Percentiles rank a stretch among this genome's conserved stretches.
phyloP scores from a whole-genome alignment of 2,888 invertebrate genomes.

The Pheosia gnoma region DNA sequence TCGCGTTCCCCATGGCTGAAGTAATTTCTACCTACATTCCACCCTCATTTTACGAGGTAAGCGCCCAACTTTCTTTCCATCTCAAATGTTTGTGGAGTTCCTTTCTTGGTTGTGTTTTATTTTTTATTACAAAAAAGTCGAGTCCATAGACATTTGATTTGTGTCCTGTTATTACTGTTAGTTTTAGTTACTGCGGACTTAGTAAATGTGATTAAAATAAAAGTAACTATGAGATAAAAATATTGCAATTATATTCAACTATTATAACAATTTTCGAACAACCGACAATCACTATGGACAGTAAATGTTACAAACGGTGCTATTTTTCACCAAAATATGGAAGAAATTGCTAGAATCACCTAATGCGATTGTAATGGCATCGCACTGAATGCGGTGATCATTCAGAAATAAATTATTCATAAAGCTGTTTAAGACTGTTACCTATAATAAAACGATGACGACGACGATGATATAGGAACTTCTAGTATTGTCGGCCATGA shows the following conservation, averaged over 20 bases:
- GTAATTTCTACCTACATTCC: slow-evolving; percentile 97
- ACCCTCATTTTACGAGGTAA: slow-evolving; percentile 95
- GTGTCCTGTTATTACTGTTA: no score
- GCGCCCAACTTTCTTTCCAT: slow-evolving; percentile 29
- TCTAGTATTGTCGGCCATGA: no score
- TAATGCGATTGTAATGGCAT: neutral
- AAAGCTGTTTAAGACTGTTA: slow-evolving; percentile 16
- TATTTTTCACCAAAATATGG: neutral
- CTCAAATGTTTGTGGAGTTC: neutral
- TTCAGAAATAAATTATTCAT: slow-evolving; percentile 21
- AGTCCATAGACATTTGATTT: no score
- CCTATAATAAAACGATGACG: slow-evolving; percentile 11
- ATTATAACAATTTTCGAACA: no score
- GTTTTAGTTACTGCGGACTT: no score
- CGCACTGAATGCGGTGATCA: neutral
- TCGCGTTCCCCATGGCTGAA: slow-evolving; percentile 98
- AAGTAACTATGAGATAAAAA: no score
- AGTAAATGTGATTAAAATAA: no score
- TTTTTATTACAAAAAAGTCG: no score
- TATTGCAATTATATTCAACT: no score
- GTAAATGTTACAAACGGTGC: neutral
- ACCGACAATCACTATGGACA: neutral
- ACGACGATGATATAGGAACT: no score
- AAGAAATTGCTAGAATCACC: neutral
- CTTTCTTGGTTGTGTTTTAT: no score